These are phyloP conservation scores for Syrista parreyssii DNA, from an alignment of 2,888 invertebrate species.

Conservation along the genomic window DNA sequence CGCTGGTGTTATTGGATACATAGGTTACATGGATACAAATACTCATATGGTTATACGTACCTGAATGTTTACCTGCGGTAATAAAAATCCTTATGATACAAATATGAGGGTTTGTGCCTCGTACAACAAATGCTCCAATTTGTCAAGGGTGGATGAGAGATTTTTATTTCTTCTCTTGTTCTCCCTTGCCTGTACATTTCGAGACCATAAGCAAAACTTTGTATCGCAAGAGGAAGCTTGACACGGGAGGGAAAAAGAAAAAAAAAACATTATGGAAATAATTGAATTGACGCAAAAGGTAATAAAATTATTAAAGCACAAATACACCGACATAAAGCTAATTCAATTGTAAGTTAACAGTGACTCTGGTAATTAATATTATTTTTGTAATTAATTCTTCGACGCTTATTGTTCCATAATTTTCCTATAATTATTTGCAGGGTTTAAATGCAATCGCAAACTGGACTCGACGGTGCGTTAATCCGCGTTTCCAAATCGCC, in stretches of 20 bases:
- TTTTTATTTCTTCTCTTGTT: slow-evolving; percentile 26
- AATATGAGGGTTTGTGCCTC: slow-evolving; percentile 12
- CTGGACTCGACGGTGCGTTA: neutral
- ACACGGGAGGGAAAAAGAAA: neutral
- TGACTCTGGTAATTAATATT: neutral
- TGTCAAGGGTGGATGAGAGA: slow-evolving; percentile 46
- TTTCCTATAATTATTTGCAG: neutral
- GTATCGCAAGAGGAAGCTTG: neutral
- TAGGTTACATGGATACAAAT: neutral
- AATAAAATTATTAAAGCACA: neutral
- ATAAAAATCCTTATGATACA: neutral
- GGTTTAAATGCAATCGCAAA: neutral
- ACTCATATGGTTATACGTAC: neutral
- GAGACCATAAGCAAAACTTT: neutral
- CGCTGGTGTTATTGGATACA: neutral
- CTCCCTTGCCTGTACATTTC: neutral
- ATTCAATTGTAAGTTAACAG: neutral
- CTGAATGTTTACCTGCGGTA: neutral
- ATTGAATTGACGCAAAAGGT: neutral
- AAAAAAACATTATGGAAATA: neutral
- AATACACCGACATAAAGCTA: neutral
- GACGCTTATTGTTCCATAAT: neutral
- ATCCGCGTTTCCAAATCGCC: neutral
- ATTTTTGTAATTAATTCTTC: neutral
- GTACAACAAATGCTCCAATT: slow-evolving; percentile 46